Evolutionary conservation across 1,140 invertebrate species (phyloP).

Genomic region (Diorhabda sublineata): DNA sequence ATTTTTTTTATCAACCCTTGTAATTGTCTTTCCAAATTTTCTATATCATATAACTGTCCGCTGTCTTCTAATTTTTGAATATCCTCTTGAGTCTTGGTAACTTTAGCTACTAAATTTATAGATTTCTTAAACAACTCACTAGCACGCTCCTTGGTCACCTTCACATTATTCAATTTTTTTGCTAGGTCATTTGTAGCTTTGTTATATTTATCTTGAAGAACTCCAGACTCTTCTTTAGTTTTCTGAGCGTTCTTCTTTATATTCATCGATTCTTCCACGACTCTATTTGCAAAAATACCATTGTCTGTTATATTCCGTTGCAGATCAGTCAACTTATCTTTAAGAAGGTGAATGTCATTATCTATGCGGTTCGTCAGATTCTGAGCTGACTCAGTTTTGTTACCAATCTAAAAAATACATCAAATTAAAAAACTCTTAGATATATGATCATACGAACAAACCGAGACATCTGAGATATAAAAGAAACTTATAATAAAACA

Average conservation of each 20-base stretch:
- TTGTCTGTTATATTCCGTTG: slow-evolving; percentile 41
- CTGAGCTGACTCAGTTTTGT: slow-evolving; percentile 37
- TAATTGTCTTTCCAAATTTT: slow-evolving; percentile 40
- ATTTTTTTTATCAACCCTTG: slow-evolving; percentile 47
- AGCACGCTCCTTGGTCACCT: slow-evolving; percentile 37
- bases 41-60: slow-evolving; percentile 40
- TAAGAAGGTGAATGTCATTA: slow-evolving; percentile 32
- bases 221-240: slow-evolving; percentile 31
- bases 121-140: slow-evolving; percentile 39
- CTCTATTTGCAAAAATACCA: slow-evolving; percentile 38
- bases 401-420: slow-evolving; percentile 35
- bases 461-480: no score
- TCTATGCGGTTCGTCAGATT: slow-evolving; percentile 32
- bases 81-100: slow-evolving; percentile 34
- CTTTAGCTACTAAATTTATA: slow-evolving; percentile 35
- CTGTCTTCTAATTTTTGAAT: slow-evolving; percentile 45
- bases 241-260: slow-evolving; percentile 38
- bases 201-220: slow-evolving; percentile 37
- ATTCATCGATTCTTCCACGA: slow-evolving; percentile 38
- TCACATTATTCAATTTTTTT: slow-evolving; percentile 36
- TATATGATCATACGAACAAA: not conserved
- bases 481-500: no score
- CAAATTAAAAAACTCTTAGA: not conserved
- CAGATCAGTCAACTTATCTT: slow-evolving; percentile 34
- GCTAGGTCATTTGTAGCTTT: slow-evolving; percentile 31